Base-by-base conservation (phyloP, 1,140 invertebrate genomes). In the Caligus rogercresseyi region DNA sequence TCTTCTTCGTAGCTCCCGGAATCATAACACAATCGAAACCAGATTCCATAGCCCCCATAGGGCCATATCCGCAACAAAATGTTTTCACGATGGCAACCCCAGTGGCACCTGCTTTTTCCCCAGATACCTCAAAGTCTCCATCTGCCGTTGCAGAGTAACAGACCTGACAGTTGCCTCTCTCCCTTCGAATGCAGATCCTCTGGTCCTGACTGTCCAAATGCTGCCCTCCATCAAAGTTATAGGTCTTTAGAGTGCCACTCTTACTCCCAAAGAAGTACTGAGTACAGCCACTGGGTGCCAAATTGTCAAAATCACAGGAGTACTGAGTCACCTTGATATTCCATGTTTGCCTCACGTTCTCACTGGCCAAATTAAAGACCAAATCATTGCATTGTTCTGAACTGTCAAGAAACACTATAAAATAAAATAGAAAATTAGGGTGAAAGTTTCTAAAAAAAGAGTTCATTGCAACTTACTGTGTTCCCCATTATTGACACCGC, bases 271-370 rank as follows among this genome's bases (percentile, higher is more conserved):
- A 54, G 58, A 61, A 70, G 58, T 69, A 71, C 60, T 71, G 70
- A 19, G 67, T 68, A 61, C 70, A 71, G 23, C 70, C 70, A 54
- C 66, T 66, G 1, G 70, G 70, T 51, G 70, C 70, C 69, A 52
- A 16, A 24, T 54, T 62, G 11, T 3, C 18, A 16, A 20, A 52
- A 52, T 54, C 51, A 53, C 60, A 62, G 20, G 52, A 60, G 31
- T 20, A 56, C 20, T 62, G 52, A 3, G 52, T 60, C 11, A 60
- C 21, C 24, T 43, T 62, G 21, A 62, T 62, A 19, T 16, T 62
- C 60, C 60, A 62, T 19, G 2, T 18, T 24, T 19, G 18, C n/a
- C 24, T 60, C 21, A 60, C 18, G 43, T 18, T 31, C 15, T 15
- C 15, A 16, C 18, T 16, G 15, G 4, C 24, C 1, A 25, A 16